These are phyloP conservation scores for Microtus oregoni DNA, from an alignment of 2,113 vertebrate genomes.

Conservation along the genomic window DNA sequence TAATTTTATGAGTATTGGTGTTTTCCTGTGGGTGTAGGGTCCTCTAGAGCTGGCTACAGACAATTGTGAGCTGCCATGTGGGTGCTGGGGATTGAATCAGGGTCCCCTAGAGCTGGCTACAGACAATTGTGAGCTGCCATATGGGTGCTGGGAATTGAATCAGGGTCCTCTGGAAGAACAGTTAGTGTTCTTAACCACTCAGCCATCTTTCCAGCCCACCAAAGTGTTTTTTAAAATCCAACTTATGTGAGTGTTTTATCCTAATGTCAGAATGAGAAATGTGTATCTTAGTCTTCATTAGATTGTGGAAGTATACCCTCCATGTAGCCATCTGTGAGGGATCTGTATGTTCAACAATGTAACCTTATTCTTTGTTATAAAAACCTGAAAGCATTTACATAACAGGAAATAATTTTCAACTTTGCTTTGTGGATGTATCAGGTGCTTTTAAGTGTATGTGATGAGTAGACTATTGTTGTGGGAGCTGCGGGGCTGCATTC, in stretches of 20 bases:
- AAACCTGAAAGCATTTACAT: not conserved
- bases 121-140: not conserved
- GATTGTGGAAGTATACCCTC: not conserved
- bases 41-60: not conserved
- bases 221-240: not conserved
- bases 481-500: no score
- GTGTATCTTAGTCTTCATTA: conserved; percentile 1
- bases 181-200: not conserved
- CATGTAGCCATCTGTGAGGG: not conserved
- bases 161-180: not conserved
- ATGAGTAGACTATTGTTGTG: not conserved
- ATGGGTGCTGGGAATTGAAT: not conserved
- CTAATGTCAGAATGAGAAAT: conserved; percentile 39
- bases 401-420: not conserved
- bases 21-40: not conserved
- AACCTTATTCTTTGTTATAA: not conserved
- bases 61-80: not conserved
- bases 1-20: not conserved
- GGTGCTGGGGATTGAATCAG: no score
- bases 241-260: conserved; percentile 34
- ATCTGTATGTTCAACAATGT: not conserved
- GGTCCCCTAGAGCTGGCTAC: not conserved
- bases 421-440: conserved; percentile 10
- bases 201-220: not conserved
- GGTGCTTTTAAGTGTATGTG: not conserved